phyloP scores from a whole-genome alignment of 2,797 vertebrate species.

The Pseudochaenichthys georgianus region DNA sequence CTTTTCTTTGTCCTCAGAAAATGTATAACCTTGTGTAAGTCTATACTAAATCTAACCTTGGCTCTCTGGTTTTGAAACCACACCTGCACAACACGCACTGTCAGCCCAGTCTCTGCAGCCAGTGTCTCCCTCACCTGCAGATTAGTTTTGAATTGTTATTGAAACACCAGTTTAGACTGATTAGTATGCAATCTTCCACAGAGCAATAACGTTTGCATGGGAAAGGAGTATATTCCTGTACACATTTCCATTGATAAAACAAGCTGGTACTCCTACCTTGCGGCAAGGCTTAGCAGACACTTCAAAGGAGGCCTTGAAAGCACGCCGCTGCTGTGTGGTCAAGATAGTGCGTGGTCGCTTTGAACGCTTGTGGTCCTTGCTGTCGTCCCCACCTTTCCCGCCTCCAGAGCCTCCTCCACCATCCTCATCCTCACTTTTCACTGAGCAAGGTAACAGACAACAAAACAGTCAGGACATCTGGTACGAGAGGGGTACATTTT shows the following conservation, averaged over 20 bases:
- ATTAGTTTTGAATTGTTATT: conserved; percentile 18
- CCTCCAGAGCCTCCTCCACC: conserved; percentile 85
- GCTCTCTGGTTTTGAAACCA: conserved; percentile 96
- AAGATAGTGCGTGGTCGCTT: conserved; percentile 93
- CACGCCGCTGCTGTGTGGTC: conserved; percentile 92
- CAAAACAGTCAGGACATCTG: conserved; percentile 25
- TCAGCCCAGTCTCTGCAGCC: conserved; percentile 92
- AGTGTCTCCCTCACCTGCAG: conserved; percentile 91
- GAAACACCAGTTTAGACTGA: neutral
- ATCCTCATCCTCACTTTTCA: conserved; percentile 93
- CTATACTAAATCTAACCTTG: conserved; percentile 83
- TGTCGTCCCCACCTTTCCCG: conserved; percentile 87
- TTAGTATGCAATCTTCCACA: neutral
- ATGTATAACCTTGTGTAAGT: neutral
- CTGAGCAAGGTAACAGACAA: conserved; percentile 71
- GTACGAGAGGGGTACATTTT: neutral
- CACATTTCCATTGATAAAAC: conserved; percentile 13
- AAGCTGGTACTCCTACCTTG: conserved; percentile 83
- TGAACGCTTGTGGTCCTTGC: conserved; percentile 91
- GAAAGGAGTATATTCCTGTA: conserved; percentile 17
- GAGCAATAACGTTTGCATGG: conserved; percentile 4
- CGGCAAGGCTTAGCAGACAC: conserved; percentile 94
- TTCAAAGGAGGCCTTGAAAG: conserved; percentile 94
- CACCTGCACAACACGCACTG: conserved; percentile 92
- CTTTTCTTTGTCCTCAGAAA: conserved; percentile 4